phyloP scores from a whole-genome alignment of 2,113 vertebrate genomes.

The Cyprinodon tularosa region DNA sequence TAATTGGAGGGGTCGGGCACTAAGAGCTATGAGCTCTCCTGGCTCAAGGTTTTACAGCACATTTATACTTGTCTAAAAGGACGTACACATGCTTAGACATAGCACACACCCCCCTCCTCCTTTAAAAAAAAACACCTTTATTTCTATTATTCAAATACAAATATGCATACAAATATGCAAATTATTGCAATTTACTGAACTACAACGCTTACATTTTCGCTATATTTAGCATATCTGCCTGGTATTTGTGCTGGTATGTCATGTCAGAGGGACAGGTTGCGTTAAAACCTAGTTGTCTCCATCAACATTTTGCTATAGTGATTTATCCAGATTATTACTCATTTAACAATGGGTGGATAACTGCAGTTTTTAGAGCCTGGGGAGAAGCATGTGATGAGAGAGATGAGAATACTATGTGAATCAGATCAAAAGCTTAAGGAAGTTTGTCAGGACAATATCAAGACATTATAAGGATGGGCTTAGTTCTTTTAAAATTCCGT shows the following conservation, averaged over 20 bases:
- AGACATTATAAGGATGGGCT: no score
- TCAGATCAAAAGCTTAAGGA: no score
- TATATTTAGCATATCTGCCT: background rate
- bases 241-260: background rate
- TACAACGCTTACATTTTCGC: background rate
- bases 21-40: constrained; percentile 66
- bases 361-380: no score
- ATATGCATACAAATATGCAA: background rate
- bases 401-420: no score
- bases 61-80: constrained; percentile 10
- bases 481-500: no score
- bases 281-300: no score
- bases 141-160: background rate
- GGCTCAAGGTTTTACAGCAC: constrained; percentile 55
- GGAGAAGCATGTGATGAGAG: no score
- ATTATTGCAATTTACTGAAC: background rate
- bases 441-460: no score
- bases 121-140: background rate
- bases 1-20: constrained; percentile 80
- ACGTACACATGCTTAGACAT: constrained; percentile 18
- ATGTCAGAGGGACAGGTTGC: no score
- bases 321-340: no score
- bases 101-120: background rate
- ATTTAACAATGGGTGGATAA: no score
- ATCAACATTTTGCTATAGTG: no score